phyloP scores from a whole-genome alignment of 2,113 vertebrate species.

The Bostrychus sinensis region DNA sequence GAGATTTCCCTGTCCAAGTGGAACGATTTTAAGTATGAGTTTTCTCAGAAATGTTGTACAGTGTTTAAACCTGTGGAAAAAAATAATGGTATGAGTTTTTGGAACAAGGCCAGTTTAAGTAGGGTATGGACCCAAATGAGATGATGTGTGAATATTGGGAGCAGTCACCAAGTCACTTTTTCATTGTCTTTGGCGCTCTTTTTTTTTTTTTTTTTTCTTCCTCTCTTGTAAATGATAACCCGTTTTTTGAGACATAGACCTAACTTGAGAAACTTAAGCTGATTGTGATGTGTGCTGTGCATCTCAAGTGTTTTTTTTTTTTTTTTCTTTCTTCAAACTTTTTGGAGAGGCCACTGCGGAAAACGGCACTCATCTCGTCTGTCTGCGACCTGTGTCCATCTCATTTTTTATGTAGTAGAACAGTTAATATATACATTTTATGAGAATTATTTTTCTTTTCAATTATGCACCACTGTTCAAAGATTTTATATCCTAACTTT shows the following conservation, averaged over 20 bases:
- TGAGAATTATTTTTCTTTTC: constrained; percentile 80
- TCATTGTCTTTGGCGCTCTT: constrained; percentile 53
- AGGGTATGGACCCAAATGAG: constrained; percentile 39
- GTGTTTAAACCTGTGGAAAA: constrained; percentile 69
- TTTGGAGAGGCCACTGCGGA: constrained; percentile 65
- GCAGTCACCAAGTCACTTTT: constrained; percentile 78
- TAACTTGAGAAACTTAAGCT: constrained; percentile 63
- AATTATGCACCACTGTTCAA: constrained; percentile 82
- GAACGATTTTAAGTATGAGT: constrained; percentile 54
- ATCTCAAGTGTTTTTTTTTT: constrained; percentile 60
- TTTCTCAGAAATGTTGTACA: constrained; percentile 62
- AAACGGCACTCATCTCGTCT: constrained; percentile 73
- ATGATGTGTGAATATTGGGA: constrained; percentile 66
- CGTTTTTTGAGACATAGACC: constrained; percentile 37
- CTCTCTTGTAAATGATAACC: constrained; percentile 65
- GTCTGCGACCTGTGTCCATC: constrained; percentile 75
- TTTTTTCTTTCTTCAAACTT: constrained; percentile 51
- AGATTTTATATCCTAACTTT: constrained; percentile 85
- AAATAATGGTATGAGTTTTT: constrained; percentile 44
- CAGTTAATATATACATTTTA: constrained; percentile 82
- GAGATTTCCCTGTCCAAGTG: constrained; percentile 34
- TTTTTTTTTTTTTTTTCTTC: constrained; percentile 41
- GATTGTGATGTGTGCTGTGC: constrained; percentile 71
- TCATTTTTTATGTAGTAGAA: constrained; percentile 78
- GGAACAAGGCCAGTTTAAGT: constrained; percentile 71